These are phyloP conservation scores for Hydra vulgaris DNA, from an alignment of 30 jellyfish, hydroid and myxozoan genomes.

Conservation along the genomic window DNA sequence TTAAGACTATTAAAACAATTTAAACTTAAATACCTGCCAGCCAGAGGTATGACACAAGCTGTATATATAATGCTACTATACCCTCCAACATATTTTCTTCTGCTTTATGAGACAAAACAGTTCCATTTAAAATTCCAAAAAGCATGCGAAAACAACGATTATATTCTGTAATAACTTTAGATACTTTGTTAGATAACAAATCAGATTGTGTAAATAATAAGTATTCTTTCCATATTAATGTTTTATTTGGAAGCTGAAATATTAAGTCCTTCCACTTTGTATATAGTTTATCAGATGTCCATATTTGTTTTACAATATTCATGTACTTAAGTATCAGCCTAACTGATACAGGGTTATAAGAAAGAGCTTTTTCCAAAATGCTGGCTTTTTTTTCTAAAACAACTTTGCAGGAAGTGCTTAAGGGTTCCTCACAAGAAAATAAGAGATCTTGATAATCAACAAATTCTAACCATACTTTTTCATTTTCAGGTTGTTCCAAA, in stretches of 20 bases:
- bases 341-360: constrained; percentile 41
- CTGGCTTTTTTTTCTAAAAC: constrained; percentile 44
- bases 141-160: constrained; percentile 44
- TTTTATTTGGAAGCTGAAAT: constrained; percentile 42
- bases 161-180: constrained; percentile 31
- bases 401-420: constrained; percentile 26
- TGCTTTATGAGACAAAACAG: constrained; percentile 38
- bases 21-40: constrained; percentile 92
- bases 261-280: constrained; percentile 49
- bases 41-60: constrained; percentile 35
- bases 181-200: constrained; percentile 21
- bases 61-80: constrained; percentile 34
- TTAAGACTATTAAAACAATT: too few species aligned
- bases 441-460: constrained; percentile 45
- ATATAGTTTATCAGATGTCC: constrained; percentile 20
- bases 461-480: constrained; percentile 46
- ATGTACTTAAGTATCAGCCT: constrained; percentile 38
- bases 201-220: constrained; percentile 48
- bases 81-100: constrained; percentile 24
- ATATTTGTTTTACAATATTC: constrained; percentile 42
- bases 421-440: neutral
- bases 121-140: constrained; percentile 38
- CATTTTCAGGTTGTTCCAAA: constrained; percentile 41
- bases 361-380: constrained; percentile 66
- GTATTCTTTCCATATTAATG: constrained; percentile 49